Percentiles rank a stretch among this genome's conserved stretches.
phyloP scores from a whole-genome alignment of 2,113 vertebrate species.

The Oncorhynchus mykiss region DNA sequence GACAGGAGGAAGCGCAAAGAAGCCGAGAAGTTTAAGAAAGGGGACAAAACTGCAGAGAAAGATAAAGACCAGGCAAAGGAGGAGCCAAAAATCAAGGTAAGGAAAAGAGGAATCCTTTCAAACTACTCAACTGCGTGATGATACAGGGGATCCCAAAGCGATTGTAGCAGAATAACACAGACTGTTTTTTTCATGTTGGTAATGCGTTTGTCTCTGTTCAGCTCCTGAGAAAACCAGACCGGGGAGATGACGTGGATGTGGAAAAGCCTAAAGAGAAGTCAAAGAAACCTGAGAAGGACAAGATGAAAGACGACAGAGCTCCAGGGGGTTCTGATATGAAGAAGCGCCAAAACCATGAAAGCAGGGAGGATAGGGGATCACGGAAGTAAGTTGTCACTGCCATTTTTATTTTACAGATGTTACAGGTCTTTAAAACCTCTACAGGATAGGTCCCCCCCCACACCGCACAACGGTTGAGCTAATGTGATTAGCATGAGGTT shows the following conservation, averaged over 20 bases:
- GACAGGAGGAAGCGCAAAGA: slow-evolving; percentile 94
- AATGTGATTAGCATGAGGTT: too few species aligned
- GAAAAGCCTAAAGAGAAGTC: slow-evolving; percentile 88
- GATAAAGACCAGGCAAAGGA: slow-evolving; percentile 91
- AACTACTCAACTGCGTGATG: neutral
- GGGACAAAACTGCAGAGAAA: slow-evolving; percentile 82
- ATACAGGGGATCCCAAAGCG: neutral
- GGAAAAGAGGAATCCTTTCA: neutral
- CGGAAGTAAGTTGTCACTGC: slow-evolving; percentile 76
- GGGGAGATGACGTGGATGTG: slow-evolving; percentile 75
- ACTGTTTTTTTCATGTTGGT: neutral
- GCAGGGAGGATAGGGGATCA: slow-evolving; percentile 83
- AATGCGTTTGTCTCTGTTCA: slow-evolving; percentile 57
- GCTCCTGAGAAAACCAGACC: slow-evolving; percentile 96
- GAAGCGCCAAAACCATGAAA: slow-evolving; percentile 83
- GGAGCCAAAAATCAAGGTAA: slow-evolving; percentile 98
- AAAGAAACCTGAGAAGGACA: slow-evolving; percentile 88
- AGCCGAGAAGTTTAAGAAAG: slow-evolving; percentile 89
- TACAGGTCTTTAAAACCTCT: neutral
- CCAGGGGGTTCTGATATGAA: slow-evolving; percentile 66
- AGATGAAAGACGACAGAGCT: slow-evolving; percentile 82
- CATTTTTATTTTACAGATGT: neutral
- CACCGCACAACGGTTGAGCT: too few species aligned
- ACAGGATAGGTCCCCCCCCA: too few species aligned
- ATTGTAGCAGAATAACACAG: neutral